phyloP scores from a whole-genome alignment of 1,140 invertebrate species.

The Drosophila takahashii region DNA sequence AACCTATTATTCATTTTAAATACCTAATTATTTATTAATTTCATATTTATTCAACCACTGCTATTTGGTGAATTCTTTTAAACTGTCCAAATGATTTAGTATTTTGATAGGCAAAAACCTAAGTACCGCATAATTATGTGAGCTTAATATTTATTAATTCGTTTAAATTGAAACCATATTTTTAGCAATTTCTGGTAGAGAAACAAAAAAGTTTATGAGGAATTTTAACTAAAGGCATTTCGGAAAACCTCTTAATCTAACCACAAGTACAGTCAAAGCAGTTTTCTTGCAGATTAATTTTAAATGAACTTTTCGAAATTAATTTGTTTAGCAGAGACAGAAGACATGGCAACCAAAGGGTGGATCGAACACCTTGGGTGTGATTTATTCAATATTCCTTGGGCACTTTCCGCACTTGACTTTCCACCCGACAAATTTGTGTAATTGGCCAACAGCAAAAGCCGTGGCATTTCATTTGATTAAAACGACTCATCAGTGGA shows the following conservation, averaged over 20 bases:
- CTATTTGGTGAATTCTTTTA: neutral
- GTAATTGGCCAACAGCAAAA: conserved; percentile 50
- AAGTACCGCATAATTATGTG: neutral
- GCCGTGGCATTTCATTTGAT: conserved; percentile 56
- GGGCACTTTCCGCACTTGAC: conserved; percentile 27
- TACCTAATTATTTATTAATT: neutral
- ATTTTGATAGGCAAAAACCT: neutral
- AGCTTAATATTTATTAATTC: neutral
- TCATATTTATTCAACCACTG: neutral
- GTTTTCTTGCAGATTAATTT: neutral
- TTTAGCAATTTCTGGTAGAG: neutral
- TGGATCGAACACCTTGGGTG: neutral
- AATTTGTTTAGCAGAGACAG: too few relatives aligned
- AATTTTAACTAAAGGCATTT: too few relatives aligned
- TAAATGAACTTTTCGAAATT: too few relatives aligned
- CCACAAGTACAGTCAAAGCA: neutral
- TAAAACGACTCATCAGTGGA: conserved; percentile 36
- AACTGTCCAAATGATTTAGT: neutral
- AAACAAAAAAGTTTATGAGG: too few relatives aligned
- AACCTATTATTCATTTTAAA: neutral
- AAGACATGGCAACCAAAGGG: too few relatives aligned
- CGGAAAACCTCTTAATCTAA: neutral
- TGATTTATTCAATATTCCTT: conserved; percentile 3
- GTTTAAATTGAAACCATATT: neutral
- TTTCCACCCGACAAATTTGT: conserved; percentile 25